Conservation (phyloP, 2,888 invertebrate genomes). For the Erebia epiphron region DNA sequence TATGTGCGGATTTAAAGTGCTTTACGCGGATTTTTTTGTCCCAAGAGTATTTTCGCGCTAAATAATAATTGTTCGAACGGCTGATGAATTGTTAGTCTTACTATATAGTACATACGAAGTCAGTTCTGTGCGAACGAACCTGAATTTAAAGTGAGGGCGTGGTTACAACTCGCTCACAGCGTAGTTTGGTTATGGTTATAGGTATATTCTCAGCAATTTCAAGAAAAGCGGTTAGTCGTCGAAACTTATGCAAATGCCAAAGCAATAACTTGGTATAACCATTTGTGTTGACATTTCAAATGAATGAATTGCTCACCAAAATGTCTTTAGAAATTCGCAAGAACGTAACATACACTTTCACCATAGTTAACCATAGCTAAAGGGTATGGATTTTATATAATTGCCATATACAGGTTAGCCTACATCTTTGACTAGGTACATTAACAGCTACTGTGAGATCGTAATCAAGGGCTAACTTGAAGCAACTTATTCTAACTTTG, state of each 20-base stretch:
- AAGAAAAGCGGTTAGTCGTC: not conserved
- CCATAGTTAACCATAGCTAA: not conserved
- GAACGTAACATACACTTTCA: not conserved
- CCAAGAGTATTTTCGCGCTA: no score
- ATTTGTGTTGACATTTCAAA: constrained; percentile 13
- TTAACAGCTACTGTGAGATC: no score
- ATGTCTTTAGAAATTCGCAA: not conserved
- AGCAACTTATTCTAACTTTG: no score
- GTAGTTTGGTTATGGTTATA: not conserved
- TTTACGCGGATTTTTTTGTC: no score
- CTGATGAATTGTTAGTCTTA: no score
- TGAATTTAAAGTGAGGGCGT: not conserved
- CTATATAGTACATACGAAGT: no score
- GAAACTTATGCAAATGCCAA: constrained; percentile 12
- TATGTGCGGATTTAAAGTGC: no score
- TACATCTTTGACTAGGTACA: no score
- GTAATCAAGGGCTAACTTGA: no score
- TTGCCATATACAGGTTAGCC: no score
- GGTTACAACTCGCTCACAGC: not conserved
- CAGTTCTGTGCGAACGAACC: not conserved
- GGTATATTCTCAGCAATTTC: not conserved
- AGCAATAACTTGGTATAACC: not conserved
- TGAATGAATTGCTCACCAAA: not conserved
- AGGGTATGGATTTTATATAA: no score
- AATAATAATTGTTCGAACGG: no score